phyloP scores from a whole-genome alignment of 1,140 invertebrate species.

The Drosophila nebulosa region DNA sequence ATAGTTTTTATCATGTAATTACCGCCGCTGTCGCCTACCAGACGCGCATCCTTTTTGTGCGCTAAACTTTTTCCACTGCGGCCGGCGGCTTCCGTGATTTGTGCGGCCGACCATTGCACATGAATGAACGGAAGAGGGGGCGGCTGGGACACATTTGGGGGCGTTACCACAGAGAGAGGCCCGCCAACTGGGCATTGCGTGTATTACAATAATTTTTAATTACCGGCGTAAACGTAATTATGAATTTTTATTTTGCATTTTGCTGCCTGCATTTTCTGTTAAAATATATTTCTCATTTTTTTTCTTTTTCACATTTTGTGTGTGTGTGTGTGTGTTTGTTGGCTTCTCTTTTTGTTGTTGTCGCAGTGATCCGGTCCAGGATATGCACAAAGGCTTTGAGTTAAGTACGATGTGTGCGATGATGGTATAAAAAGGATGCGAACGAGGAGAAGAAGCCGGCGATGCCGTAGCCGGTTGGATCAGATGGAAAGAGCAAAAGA shows the following conservation, averaged over 20 bases:
- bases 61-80: constrained; percentile 27
- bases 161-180: constrained; percentile 46
- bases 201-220: constrained; percentile 81
- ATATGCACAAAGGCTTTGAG: constrained; percentile 72
- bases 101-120: constrained; percentile 53
- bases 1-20: constrained; percentile 79
- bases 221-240: constrained; percentile 81
- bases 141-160: background rate
- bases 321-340: constrained; percentile 14
- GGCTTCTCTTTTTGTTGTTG: constrained; percentile 40
- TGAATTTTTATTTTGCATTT: constrained; percentile 79
- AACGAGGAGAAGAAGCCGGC: constrained; percentile 2
- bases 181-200: constrained; percentile 66
- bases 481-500: constrained; percentile 9
- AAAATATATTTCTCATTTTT: constrained; percentile 12
- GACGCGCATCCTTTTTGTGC: constrained; percentile 34
- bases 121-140: background rate
- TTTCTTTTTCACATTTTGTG: constrained; percentile 7
- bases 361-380: constrained; percentile 67
- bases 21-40: constrained; percentile 67
- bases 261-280: constrained; percentile 25
- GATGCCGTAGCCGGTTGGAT: background rate
- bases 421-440: constrained; percentile 1
- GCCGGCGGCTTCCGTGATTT: constrained; percentile 64
- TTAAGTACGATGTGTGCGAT: constrained; percentile 41